Evolutionary conservation across 1,140 invertebrate genomes (phyloP).

Genomic region (Riptortus pedestris): DNA sequence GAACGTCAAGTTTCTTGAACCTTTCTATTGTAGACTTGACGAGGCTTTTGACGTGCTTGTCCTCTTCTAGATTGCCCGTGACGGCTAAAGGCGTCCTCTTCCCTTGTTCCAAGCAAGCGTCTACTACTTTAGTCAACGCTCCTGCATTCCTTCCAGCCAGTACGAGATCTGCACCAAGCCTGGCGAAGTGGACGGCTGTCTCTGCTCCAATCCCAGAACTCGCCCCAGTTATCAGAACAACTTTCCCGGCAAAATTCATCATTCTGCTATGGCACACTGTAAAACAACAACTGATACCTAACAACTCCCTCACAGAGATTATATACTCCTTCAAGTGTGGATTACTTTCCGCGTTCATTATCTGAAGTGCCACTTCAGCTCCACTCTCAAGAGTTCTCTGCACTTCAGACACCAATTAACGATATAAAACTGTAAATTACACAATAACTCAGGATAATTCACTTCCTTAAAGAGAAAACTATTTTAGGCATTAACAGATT

Average conservation of each 20-base stretch:
- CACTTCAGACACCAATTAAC: too few relatives aligned
- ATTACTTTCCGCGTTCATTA: too few relatives aligned
- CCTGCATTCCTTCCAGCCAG: constrained; percentile 64
- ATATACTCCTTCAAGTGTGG: too few relatives aligned
- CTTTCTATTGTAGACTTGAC: constrained; percentile 40
- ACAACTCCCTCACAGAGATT: too few relatives aligned
- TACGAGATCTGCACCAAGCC: constrained; percentile 53
- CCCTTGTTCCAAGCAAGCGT: constrained; percentile 45
- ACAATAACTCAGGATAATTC: too few relatives aligned
- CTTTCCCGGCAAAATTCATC: constrained; percentile 56
- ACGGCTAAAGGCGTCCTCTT: constrained; percentile 18
- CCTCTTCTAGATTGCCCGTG: constrained; percentile 46
- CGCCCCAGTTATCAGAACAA: constrained; percentile 62
- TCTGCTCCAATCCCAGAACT: constrained; percentile 77
- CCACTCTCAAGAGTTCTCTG: too few relatives aligned
- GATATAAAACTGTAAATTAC: too few relatives aligned
- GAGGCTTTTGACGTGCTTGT: constrained; percentile 58
- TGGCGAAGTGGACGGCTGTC: constrained; percentile 63
- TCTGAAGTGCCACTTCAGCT: too few relatives aligned
- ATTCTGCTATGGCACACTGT: too few relatives aligned
- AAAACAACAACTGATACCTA: too few relatives aligned
- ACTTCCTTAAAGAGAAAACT: too few relatives aligned
- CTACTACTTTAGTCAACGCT: constrained; percentile 49
- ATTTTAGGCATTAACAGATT: too few relatives aligned
- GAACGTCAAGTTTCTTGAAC: not conserved